A percentile compares a stretch with the other conserved stretches of the same genome.
These are phyloP conservation scores for Xanthorhoe spadicearia DNA, from an alignment of 2,888 invertebrate genomes.

Conservation along the genomic window DNA sequence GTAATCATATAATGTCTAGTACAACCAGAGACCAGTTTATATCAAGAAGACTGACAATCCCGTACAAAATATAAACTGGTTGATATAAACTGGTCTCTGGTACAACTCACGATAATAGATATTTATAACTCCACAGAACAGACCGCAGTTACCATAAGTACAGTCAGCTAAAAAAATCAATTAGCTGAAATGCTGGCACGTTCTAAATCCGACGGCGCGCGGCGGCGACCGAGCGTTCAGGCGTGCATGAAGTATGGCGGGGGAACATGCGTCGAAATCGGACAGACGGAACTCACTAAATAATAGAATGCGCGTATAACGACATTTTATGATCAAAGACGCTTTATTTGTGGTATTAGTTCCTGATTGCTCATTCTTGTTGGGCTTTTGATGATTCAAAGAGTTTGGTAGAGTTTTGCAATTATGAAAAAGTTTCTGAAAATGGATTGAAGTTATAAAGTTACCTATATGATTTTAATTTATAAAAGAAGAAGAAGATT, in stretches of 20 bases:
- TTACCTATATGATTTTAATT: too few relatives aligned
- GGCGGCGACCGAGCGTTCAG: slow-evolving; percentile 69
- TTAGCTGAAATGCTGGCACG: slow-evolving; percentile 72
- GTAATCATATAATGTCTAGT: too few relatives aligned
- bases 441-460: too few relatives aligned
- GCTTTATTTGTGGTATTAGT: not conserved
- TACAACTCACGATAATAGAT: too few relatives aligned
- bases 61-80: too few relatives aligned
- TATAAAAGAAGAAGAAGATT: too few relatives aligned
- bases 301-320: slow-evolving; percentile 5
- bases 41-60: too few relatives aligned
- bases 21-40: too few relatives aligned
- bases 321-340: slow-evolving; percentile 11
- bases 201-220: slow-evolving; percentile 43
- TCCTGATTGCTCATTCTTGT: not conserved
- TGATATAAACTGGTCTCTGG: too few relatives aligned
- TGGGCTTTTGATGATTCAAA: not conserved
- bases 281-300: slow-evolving; percentile 20
- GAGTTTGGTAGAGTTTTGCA: not conserved
- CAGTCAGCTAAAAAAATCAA: slow-evolving; percentile 70
- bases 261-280: slow-evolving; percentile 29
- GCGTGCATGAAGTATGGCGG: slow-evolving; percentile 79
- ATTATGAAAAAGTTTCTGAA: too few relatives aligned
- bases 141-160: slow-evolving; percentile 21
- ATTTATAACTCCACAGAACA: slow-evolving; percentile 3